These are phyloP conservation scores for Chloroceryle amazona DNA, from an alignment of 2,797 vertebrate genomes.

Conservation along the genomic window DNA sequence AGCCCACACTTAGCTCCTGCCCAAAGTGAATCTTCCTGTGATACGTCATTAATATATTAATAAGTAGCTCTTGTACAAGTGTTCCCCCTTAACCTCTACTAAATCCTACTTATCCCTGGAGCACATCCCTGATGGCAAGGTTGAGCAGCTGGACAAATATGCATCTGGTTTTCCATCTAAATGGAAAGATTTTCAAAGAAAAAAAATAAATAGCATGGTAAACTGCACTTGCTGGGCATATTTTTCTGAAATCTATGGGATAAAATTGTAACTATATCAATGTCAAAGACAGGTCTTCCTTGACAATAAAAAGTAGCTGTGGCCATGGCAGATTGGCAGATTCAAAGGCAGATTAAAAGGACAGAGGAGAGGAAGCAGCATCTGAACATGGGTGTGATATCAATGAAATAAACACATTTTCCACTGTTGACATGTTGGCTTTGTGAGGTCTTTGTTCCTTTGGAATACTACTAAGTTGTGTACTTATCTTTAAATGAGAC, in stretches of 20 bases:
- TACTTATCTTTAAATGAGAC: neutral
- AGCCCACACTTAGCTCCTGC: slow-evolving; percentile 12
- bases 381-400: neutral
- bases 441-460: neutral
- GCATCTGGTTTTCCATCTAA: neutral
- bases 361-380: neutral
- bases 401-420: neutral
- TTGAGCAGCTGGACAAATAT: slow-evolving; percentile 35
- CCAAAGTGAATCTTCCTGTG: slow-evolving; percentile 6
- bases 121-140: slow-evolving; percentile 23
- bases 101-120: slow-evolving; percentile 53
- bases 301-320: neutral
- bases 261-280: neutral
- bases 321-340: neutral
- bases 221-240: neutral
- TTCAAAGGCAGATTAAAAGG: neutral
- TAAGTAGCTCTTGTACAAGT: slow-evolving; percentile 30
- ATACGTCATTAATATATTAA: slow-evolving; percentile 36
- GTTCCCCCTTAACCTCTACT: slow-evolving; percentile 50
- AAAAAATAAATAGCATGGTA: neutral
- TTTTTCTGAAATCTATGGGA: neutral
- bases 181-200: neutral
- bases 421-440: neutral
- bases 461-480: neutral
- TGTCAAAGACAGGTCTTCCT: neutral